These are phyloP conservation scores for Amphipoea oculea DNA, from an alignment of 2,888 invertebrate species.

Conservation along the genomic window DNA sequence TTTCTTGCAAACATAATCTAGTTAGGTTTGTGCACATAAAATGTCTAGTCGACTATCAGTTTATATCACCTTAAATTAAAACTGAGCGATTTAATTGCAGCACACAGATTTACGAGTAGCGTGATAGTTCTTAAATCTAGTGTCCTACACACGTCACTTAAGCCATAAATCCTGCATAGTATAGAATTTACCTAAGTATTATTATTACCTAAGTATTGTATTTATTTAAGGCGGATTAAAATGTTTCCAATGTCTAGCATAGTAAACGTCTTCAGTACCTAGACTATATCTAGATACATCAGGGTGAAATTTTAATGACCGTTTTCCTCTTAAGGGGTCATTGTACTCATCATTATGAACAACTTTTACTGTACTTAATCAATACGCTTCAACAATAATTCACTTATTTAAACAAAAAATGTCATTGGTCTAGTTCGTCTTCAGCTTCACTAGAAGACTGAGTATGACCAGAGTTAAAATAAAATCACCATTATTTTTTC, in stretches of 20 bases:
- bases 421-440: too few relatives aligned
- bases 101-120: constrained; percentile 10
- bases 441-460: too few relatives aligned
- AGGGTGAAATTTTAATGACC: too few relatives aligned
- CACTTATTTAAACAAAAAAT: too few relatives aligned
- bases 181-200: neutral
- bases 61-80: neutral
- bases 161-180: neutral
- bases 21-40: neutral
- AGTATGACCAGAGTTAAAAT: too few relatives aligned
- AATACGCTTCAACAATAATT: too few relatives aligned
- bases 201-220: too few relatives aligned
- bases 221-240: constrained; percentile 22
- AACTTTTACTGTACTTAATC: too few relatives aligned
- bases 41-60: neutral
- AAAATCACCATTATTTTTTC: too few relatives aligned
- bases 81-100: constrained; percentile 6
- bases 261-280: neutral
- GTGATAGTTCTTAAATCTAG: constrained; percentile 3
- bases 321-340: too few relatives aligned
- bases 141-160: neutral
- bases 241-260: neutral
- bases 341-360: too few relatives aligned
- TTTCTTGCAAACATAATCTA: neutral
- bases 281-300: too few relatives aligned